Percentiles rank a stretch among this genome's conserved stretches.
Evolutionary conservation across 2,888 invertebrate genomes (phyloP).

Genomic region (Epistrophe grossulariae): DNA sequence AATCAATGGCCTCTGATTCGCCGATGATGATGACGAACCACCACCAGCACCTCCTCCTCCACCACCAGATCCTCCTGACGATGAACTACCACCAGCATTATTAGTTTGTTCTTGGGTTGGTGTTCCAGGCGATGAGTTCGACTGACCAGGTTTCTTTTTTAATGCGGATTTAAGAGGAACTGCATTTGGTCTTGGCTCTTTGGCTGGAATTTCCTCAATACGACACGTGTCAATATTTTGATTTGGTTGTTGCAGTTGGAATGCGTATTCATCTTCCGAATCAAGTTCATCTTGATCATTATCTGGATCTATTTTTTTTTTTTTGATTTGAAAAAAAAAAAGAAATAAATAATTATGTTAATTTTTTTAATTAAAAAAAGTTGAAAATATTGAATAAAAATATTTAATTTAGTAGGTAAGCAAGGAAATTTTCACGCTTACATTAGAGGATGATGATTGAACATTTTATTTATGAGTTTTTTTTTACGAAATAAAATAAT

Average conservation of each 20-base stretch:
- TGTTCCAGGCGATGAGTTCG: conserved; percentile 86
- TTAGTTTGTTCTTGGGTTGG: conserved; percentile 87
- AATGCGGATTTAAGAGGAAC: conserved; percentile 96
- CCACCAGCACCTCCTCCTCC: conserved; percentile 53
- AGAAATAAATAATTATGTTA: neutral
- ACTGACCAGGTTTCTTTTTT: conserved; percentile 89
- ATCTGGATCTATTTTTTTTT: conserved; percentile 81
- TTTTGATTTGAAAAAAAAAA: neutral
- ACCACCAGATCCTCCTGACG: too few species aligned
- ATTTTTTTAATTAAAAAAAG: neutral
- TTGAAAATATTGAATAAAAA: neutral
- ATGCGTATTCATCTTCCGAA: conserved; percentile 88
- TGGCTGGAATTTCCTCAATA: conserved; percentile 96
- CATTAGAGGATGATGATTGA: too few species aligned
- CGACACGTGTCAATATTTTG: conserved; percentile 91
- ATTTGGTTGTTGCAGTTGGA: conserved; percentile 86
- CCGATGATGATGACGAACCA: conserved; percentile 71
- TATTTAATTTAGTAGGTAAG: neutral
- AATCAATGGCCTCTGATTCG: conserved; percentile 86
- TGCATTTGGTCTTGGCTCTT: conserved; percentile 95
- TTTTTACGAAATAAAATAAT: too few species aligned
- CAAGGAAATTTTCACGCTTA: too few species aligned
- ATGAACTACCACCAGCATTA: conserved; percentile 80
- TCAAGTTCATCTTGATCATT: conserved; percentile 88
- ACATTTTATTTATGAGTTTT: too few species aligned